Evolutionary conservation across 2,797 vertebrate genomes (phyloP), one percentile per base, ranked within the genome.

Genomic region (Benthosema pterotum): DNA sequence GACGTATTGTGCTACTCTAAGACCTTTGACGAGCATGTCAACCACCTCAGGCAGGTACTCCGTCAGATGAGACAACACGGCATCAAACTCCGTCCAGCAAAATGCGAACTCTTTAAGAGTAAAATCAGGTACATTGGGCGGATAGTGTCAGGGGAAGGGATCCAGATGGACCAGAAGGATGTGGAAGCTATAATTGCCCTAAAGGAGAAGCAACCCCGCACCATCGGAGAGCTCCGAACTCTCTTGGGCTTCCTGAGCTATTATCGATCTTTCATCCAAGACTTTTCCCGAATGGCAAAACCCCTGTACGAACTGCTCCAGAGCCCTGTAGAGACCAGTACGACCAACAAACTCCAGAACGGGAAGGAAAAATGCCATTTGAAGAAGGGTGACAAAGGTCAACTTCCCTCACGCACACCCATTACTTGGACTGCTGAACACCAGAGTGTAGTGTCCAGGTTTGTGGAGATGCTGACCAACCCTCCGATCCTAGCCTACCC

Each of bases 81-180:
- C 3, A 65, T 74, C 3, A 77, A 80, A 12, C 4, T 69, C 0
- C 8, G 50, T 2, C 63, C 63, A 19, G 8, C 43, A 1, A 76
- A 69, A 1, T 74, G 67, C 9, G 65, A 74, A 12, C 3, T 74
- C 0, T 73, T 73, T n/a, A 71, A 71, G 19, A 57, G 19, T 1
- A 2, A 78, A 25, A 25, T 25, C 25, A 51, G 49, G 5, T 51
- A 51, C 17, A 3, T 51, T 9, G 49, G 15, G 15, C 49, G 8
- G 16, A 16, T 51, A 17, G 49, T 51, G 7, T 18, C 8, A 11
- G 12, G 17, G 18, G 49, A 51, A 12, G 17, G 11, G 9, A 9
- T 51, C 17, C 49, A 51, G 49, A 51, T 52, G 56, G 16, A 57
- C 45, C 8, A 59, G 15, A 52, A 54, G 14, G 4, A n/a, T 28